These are phyloP conservation scores for Apaloderma vittatum DNA, from an alignment of 2,113 vertebrate species.

Conservation along the genomic window DNA sequence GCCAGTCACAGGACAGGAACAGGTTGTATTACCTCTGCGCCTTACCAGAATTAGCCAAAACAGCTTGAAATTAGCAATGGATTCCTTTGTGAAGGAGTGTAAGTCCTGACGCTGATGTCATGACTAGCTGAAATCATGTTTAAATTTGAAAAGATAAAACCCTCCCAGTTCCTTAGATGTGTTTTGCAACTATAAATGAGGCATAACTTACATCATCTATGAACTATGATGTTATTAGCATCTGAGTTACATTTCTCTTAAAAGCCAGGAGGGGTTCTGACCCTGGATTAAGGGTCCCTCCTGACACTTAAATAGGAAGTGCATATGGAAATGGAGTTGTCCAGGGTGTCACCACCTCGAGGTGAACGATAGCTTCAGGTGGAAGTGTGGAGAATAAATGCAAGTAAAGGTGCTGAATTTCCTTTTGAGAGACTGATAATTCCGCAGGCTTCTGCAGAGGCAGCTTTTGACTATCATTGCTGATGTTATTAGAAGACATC, in stretches of 20 bases:
- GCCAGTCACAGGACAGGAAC: background rate
- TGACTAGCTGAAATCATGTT: background rate
- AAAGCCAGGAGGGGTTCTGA: background rate
- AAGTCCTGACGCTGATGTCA: background rate
- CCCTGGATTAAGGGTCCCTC: background rate
- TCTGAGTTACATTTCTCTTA: background rate
- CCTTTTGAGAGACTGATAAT: constrained; percentile 61
- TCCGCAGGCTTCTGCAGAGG: constrained; percentile 50
- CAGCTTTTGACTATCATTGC: constrained; percentile 70
- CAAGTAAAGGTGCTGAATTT: constrained; percentile 56
- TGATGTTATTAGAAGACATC: constrained; percentile 70
- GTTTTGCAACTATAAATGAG: constrained; percentile 3
- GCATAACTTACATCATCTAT: background rate
- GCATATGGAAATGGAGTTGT: background rate
- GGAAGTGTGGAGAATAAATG: constrained; percentile 32
- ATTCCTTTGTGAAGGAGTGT: background rate
- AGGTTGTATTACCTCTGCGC: background rate
- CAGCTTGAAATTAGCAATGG: background rate
- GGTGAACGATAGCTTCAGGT: constrained; percentile 8
- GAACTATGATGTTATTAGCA: background rate
- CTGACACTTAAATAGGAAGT: background rate
- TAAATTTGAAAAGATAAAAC: background rate
- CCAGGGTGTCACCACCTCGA: background rate
- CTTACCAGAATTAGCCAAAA: background rate
- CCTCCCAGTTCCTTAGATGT: background rate